Evolutionary conservation across 2,797 vertebrate genomes (phyloP).

Genomic region (Alectoris magna): DNA sequence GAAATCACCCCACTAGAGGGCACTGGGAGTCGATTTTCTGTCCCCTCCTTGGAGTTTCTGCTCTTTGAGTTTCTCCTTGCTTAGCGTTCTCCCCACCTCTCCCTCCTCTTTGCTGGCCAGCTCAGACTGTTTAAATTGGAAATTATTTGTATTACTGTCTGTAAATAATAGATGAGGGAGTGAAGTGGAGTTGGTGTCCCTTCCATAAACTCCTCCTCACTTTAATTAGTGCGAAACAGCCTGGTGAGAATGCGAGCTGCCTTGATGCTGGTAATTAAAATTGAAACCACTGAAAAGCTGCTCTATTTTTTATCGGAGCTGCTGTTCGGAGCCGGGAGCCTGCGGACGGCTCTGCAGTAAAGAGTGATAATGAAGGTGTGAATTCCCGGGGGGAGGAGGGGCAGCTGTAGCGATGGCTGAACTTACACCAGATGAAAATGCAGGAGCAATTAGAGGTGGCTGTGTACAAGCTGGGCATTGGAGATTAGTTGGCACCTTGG

Average conservation of each 20-base stretch:
- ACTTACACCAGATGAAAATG: conserved; percentile 93
- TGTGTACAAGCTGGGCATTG: conserved; percentile 88
- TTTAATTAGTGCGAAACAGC: conserved; percentile 95
- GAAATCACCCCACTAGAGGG: conserved; percentile 57
- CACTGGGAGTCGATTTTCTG: conserved; percentile 46
- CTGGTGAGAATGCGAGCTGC: conserved; percentile 90
- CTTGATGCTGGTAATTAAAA: conserved; percentile 97
- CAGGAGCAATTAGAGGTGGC: conserved; percentile 93
- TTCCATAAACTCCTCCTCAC: conserved; percentile 92
- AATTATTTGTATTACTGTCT: conserved; percentile 96
- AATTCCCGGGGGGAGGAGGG: conserved; percentile 91
- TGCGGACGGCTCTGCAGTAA: conserved; percentile 93
- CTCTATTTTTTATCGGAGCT: conserved; percentile 94
- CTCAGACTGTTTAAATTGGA: conserved; percentile 96
- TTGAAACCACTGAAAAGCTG: conserved; percentile 93
- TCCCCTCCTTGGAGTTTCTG: background rate
- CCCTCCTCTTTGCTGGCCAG: conserved; percentile 84
- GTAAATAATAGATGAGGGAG: conserved; percentile 98
- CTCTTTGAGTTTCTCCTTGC: conserved; percentile 67
- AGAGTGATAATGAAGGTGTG: conserved; percentile 99
- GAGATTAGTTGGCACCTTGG: conserved; percentile 92
- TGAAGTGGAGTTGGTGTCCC: conserved; percentile 92
- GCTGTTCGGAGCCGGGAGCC: conserved; percentile 92
- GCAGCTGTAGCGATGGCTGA: conserved; percentile 92
- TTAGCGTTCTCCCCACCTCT: conserved; percentile 51